Base-by-base conservation (phyloP, 2,888 invertebrate genomes). In the Pycnomerus fuliginosus region DNA sequence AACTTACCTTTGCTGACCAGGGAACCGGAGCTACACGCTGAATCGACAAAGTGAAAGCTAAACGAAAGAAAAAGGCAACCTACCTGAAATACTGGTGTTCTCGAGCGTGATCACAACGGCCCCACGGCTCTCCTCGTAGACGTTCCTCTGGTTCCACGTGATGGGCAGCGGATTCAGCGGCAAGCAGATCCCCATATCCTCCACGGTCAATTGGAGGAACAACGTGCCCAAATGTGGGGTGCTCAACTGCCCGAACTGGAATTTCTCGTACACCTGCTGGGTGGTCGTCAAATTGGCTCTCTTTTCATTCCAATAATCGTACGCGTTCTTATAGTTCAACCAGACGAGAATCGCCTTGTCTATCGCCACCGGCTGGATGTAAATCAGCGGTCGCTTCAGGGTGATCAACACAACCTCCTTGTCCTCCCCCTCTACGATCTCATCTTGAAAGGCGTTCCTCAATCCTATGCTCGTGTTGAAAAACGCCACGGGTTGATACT, bases 301-400 rank as follows among this genome's bases (percentile, higher is more conserved):
- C 72, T 98, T 97, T 70, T 96, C 96, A 57, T 91, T 93, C 98
- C 98, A 99, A 73, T 97, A 98, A 69, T 99, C 97, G 68, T 98
- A 98, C 0, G 98, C 97, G 72, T 97, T 98, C 75, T 97, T 97
- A 69, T 99, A 99, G 76, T 99, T 98, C 52, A 99, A 77, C 98
- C 99, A 99, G 30, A 99, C 94, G 12, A 99, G 80, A 55, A 99
- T 95, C 8, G 95, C 98, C 76, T 95, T 95, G 73, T 99, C 99
- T 37, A 99, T 90, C 4, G 99, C 98, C 64, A 93, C 84, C 0
- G 98, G 97, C 72, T 98, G 97, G 41, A 98, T 88, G 74, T 96
- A 95, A 50, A 99, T 85, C 52, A 98, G 79, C 0, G 99, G 99
- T 32, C 97, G 79, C 67, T 92, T 91, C 12, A 99, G 74, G 1